Conservation (phyloP, 2,888 invertebrate species). For the Uropetala carovei region DNA sequence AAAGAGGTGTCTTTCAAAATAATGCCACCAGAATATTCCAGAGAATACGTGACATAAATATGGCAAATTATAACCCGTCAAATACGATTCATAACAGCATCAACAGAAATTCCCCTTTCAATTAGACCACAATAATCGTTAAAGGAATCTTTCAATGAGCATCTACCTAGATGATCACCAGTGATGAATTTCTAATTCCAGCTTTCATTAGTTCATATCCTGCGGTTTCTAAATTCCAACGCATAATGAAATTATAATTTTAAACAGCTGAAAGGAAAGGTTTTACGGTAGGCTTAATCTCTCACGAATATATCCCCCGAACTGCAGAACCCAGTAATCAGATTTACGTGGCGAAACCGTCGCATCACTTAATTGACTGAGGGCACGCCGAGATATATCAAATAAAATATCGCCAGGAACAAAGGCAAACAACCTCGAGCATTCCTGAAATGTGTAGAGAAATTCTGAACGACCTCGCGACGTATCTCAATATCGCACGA, state of each 20-base stretch:
- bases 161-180: background rate
- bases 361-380: background rate
- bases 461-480: background rate
- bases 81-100: too few species aligned
- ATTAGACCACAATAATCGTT: too few species aligned
- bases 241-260: constrained; percentile 10
- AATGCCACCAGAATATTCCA: too few species aligned
- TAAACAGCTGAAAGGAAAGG: constrained; percentile 18
- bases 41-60: too few species aligned
- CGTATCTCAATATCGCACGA: background rate
- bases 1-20: too few species aligned
- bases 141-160: background rate
- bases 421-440: constrained; percentile 28
- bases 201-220: background rate
- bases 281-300: background rate
- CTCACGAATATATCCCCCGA: background rate
- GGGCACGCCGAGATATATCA: background rate
- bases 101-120: too few species aligned
- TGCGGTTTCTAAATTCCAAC: background rate
- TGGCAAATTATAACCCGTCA: too few species aligned
- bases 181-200: background rate
- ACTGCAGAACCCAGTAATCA: background rate
- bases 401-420: background rate
- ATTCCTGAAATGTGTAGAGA: background rate
- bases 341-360: background rate